Base-by-base conservation (phyloP, 92 coral and sea anemone species). In the Phenganax stokvisi region DNA sequence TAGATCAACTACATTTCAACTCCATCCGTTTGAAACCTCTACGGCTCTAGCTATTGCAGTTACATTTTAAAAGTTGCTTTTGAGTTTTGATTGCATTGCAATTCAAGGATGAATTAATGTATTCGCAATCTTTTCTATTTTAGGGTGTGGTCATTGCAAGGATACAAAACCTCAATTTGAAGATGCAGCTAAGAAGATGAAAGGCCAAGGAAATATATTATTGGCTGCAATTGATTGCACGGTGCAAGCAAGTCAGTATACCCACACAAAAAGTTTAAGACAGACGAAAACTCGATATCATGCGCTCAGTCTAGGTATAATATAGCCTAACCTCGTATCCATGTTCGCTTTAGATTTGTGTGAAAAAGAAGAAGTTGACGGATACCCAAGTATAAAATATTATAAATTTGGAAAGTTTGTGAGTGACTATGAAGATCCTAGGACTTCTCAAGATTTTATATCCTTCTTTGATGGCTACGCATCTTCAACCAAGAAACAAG, bases 121-220 rank as follows among this genome's bases (percentile, higher is more conserved):
- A 59, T 61, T 7, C 25, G 12, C 31, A 4, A 12, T 75, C 6
- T 13, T 20, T 57, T 15, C 17, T 20, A 7, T 63, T 75, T 28
- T 57, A 94, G 98, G 98, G 98, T 94, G 98, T 77, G 93, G 98
- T 54, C 97, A 94, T 72, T 94, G 98, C 69, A 89, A 90, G 84
- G 88, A 88, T 60, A 92, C 98, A 0, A 94, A 92, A 68, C 97
- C 98, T 56, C 86, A 92, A 72, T 92, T 86, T 74, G 91, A 90
- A 69, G 80, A 82, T 74, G 96, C 96, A 15, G 93, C 98, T 28
- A 82, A 84, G 29, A 88, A 75, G 11, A 87, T 90, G 75, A 80
- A 89, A 62, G 86, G 83, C 68, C 85, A 87, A 31, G 77, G 88
- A 44, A 84, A 77, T 70, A 90, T 81, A 71, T 86, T 89, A n/a